Evolutionary conservation across 1,140 invertebrate species (phyloP).

Genomic region (Diorhabda elongata): DNA sequence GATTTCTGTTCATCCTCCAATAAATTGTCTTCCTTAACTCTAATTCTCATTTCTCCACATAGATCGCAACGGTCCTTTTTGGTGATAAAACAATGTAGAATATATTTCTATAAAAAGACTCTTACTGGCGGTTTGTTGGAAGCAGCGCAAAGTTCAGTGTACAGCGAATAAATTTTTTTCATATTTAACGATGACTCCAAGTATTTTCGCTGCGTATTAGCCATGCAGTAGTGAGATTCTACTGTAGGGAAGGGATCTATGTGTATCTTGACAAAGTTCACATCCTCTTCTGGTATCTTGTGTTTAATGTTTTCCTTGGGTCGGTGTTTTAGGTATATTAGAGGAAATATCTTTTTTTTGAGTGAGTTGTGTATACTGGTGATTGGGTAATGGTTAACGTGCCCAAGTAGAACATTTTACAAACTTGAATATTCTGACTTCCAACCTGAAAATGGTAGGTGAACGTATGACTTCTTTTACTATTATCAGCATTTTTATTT

Average conservation of each 20-base stretch:
- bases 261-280: constrained; percentile 17
- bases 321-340: constrained; percentile 6
- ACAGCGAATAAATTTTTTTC: constrained; percentile 1
- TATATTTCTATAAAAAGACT: constrained; percentile 11
- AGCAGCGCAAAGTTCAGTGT: background rate
- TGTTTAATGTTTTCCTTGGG: constrained; percentile 14
- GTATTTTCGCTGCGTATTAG: constrained; percentile 7
- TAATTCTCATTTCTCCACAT: constrained; percentile 24
- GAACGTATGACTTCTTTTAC: background rate
- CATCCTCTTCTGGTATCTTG: constrained; percentile 17
- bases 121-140: constrained; percentile 5
- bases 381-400: constrained; percentile 16
- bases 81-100: constrained; percentile 16
- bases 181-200: constrained; percentile 1
- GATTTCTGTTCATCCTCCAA: background rate
- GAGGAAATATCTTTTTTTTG: constrained; percentile 11
- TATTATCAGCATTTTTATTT: constrained; percentile 5
- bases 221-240: constrained; percentile 16
- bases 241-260: constrained; percentile 13
- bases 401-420: constrained; percentile 9
- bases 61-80: constrained; percentile 30
- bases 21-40: constrained; percentile 5
- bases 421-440: background rate
- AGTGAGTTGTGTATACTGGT: constrained; percentile 16
- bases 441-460: constrained; percentile 15